Base-by-base conservation (phyloP, 2,888 invertebrate species). In the Holacanthella duospinosa region DNA sequence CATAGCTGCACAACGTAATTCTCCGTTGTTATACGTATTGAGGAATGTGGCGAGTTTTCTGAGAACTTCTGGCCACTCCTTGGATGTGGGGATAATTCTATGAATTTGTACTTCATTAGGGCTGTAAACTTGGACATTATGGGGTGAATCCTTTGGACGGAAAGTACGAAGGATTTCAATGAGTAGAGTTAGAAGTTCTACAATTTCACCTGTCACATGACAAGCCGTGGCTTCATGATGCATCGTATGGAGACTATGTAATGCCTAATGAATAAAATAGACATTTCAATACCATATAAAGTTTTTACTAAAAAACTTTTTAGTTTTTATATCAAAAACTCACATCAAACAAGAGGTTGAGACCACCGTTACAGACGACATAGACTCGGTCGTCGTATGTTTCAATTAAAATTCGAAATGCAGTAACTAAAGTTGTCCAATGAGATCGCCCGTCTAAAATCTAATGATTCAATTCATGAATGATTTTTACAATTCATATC, bases 401-500 rank as follows among this genome's bases (percentile, higher is more conserved):
- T 75, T 93, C 93, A 53, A 94, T 86, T 54, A 94, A 81, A 74
- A 92, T 90, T 77, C 91, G 85, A 75, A 93, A 85, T 56, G 91
- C 90, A 54, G 89, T 88, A 75, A 94, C 91, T 48, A 94, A 80
- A n/a, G 94, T 93, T 58, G 91, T 88, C 93, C 93, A 94, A 76
- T 89, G 89, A 0, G 91, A 89, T 63, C 93, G 82, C 1, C 92
- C 92, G 78, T 94, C 93, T 60, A 94, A 79, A 74, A 88, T 87
- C 80, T 79, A 28, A 19, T 25, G 59, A 25, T n/a, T n/a, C n/a
- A n/a, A n/a, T n/a, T n/a, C n/a, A n/a, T n/a, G n/a, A n/a, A n/a
- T n/a, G n/a, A n/a, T n/a, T n/a, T n/a, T n/a, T n/a, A 1, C 16
- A n/a, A 16, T 36, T 25, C 28, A 9, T 24, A 19, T 27, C 16